Evolutionary conservation across 2,888 invertebrate genomes (phyloP).

Genomic region (Cepaea hortensis): DNA sequence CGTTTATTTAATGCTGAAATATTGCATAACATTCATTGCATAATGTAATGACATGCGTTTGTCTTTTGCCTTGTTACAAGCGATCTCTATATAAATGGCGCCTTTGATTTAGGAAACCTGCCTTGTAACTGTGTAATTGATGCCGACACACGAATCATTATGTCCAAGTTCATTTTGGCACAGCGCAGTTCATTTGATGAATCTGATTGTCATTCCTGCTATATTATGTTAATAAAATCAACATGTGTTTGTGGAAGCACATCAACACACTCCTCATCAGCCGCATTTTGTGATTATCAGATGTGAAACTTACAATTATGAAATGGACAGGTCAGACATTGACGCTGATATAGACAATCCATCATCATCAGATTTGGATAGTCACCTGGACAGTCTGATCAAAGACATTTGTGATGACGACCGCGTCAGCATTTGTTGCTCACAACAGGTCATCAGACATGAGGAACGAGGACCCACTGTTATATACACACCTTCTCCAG

Average conservation of each 20-base stretch:
- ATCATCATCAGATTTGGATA: conserved; percentile 18
- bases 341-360: background rate
- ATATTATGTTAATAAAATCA: background rate
- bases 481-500: background rate
- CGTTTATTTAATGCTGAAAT: too few relatives aligned
- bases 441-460: background rate
- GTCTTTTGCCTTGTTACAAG: too few relatives aligned
- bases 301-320: background rate
- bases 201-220: background rate
- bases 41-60: too few relatives aligned
- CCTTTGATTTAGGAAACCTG: too few relatives aligned
- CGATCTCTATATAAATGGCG: too few relatives aligned
- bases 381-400: background rate
- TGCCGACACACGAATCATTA: too few relatives aligned
- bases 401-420: conserved; percentile 20
- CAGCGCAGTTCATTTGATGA: too few relatives aligned
- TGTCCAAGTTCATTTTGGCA: too few relatives aligned
- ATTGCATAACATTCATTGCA: too few relatives aligned
- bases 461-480: background rate
- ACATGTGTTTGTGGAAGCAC: too few relatives aligned
- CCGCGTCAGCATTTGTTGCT: background rate
- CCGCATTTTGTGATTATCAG: background rate
- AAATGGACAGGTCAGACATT: background rate
- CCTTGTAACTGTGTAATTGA: too few relatives aligned
- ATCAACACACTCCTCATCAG: background rate